Evolutionary conservation across 2,113 vertebrate species (phyloP), one percentile per base, ranked within the genome.

Genomic region (Crotalus horridus): DNA sequence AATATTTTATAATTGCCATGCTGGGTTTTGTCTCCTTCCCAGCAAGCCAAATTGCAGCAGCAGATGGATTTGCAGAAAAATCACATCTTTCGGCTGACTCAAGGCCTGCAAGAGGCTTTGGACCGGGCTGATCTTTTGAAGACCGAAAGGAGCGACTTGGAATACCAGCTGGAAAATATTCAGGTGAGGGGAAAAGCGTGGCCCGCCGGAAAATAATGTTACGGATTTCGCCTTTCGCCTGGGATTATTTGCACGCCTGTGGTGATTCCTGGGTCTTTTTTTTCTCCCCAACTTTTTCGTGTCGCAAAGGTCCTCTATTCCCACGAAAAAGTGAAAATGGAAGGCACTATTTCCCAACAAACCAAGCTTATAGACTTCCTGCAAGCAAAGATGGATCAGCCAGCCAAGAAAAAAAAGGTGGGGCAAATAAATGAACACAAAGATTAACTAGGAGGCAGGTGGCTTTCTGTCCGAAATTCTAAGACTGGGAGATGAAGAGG

Each of bases 281-380:
- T 26, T 26, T 24, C 8, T 26, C 56, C 95, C 91, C 91, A 11
- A 23, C 90, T 90, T 94, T 23, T 10, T 0, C 24, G 1, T 93
- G 2, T 92, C 96, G 97, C 96, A 95, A 97, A 99, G 99, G 99
- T 99, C 96, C 98, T 99, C 94, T 99, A 98, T 98, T 99, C 99
- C 95, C 99, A 99, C 95, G 99, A 99, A 97, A 99, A 99, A 96
- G 99, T 99, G 97, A 99, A 99, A 98, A 99, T 99, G 99, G 99
- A 99, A 96, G 99, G 99, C 91, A 99, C 99, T 94, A 99, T 99
- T 98, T 99, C 99, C 91, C 99, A 99, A 96, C 99, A 99, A 97
- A 99, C 98, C 96, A 99, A 99, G 97, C 99, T 99, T 95, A 99
- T 99, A 90, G 99, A 99, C 97, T 99, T 99, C 96, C 98, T 99